These are phyloP conservation scores for Protomyctophum bolini DNA, from an alignment of 2,113 vertebrate genomes.

Conservation along the genomic window DNA sequence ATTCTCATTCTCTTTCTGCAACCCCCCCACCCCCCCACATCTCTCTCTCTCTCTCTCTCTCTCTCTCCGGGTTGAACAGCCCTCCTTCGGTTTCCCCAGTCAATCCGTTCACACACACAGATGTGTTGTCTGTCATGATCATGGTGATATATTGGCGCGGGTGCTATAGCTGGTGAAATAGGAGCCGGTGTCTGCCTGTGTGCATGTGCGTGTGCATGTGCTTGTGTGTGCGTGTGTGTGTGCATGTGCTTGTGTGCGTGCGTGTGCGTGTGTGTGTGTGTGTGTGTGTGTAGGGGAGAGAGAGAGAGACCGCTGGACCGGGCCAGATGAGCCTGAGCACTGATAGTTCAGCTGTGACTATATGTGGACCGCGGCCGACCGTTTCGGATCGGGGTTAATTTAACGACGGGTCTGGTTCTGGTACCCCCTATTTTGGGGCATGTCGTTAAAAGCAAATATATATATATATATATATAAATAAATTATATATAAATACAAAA, in stretches of 20 bases:
- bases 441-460: neutral
- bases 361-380: conserved; percentile 8
- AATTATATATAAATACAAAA: neutral
- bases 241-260: neutral
- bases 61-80: conserved; percentile 27
- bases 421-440: neutral
- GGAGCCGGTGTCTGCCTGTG: conserved; percentile 65
- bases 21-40: no score
- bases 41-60: conserved; percentile 10
- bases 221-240: no score
- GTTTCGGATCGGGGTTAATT: neutral
- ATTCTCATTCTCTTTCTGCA: neutral
- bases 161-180: conserved; percentile 74
- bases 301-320: conserved; percentile 55
- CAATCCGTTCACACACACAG: conserved; percentile 74
- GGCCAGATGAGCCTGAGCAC: conserved; percentile 66
- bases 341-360: conserved; percentile 70
- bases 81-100: conserved; percentile 54
- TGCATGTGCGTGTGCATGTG: no score
- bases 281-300: conserved; percentile 37
- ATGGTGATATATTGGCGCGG: conserved; percentile 79
- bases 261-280: conserved; percentile 53
- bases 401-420: no score
- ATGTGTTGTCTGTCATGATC: conserved; percentile 76
- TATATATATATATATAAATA: neutral